Base-by-base conservation (phyloP, 2,888 invertebrate species). In the Psylliodes chrysocephalus region DNA sequence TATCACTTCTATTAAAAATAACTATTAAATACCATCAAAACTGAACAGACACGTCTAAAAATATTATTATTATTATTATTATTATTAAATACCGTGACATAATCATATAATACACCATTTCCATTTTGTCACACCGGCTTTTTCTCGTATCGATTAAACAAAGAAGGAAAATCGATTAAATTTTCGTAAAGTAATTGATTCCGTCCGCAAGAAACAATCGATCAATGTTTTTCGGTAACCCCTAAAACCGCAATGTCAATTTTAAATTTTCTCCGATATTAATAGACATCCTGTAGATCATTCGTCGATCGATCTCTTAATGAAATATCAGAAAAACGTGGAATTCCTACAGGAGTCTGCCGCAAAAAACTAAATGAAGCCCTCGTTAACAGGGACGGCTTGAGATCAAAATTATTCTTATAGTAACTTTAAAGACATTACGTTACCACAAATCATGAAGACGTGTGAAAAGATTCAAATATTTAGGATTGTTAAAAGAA, bases 301-400 rank as follows among this genome's bases (percentile, higher is more conserved):
- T 59, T 59, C 49, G 49, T 49, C 59, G 49, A 59, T 59, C 59
- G 49, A 59, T 49, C 19, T 49, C 40, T 40, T 59, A 59, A 59
- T 59, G 59, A 59, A 59, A 49, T 51, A 59, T 57, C 51, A 17
- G 28, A 59, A 57, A 52, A 60, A 61, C 54, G 38, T 47, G 47
- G 44, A 61, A 49, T 47, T 55, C 22, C 18, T 54, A 15, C 53
- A 6, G 38, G 33, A 42, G n/a, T n/a, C 33, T 18, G 15, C 22
- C 14, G 49, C 47, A 54, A 63, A 63, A 59, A 63, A 30, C n/a
- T 47, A 38, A 47, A 57, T 47, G 46, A 52, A 53, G 42, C 49
- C 53, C 57, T 54, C 14, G 38, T 59, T 53, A 38, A 46, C 30
- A 12, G 28, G 14, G 8, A 15, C 18, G 42, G 42, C n/a, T 15